phyloP scores from a whole-genome alignment of 1,140 invertebrate species.

The Drosophila pallidifrons region DNA sequence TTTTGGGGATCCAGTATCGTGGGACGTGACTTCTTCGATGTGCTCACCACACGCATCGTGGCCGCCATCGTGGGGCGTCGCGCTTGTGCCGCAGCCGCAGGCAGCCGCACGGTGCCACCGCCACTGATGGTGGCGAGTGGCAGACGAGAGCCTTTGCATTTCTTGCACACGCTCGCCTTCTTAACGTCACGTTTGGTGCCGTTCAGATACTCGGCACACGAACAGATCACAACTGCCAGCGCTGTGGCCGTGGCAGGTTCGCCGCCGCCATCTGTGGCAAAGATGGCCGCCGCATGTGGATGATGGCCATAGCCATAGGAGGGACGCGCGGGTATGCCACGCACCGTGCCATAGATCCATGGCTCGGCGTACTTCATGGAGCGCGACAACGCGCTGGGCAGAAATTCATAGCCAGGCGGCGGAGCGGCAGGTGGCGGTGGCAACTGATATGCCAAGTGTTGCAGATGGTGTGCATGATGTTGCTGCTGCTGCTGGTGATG shows the following conservation, averaged over 20 bases:
- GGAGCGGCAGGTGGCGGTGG: conserved; percentile 43
- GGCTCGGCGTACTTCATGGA: conserved; percentile 94
- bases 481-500: conserved; percentile 56
- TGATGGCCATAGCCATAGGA: conserved; percentile 82
- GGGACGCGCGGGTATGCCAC: conserved; percentile 86
- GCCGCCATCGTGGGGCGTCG: conserved; percentile 85
- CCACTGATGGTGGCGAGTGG: conserved; percentile 87
- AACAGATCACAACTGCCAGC: conserved; percentile 90
- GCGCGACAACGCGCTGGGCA: conserved; percentile 88
- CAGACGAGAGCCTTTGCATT: conserved; percentile 91
- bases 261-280: conserved; percentile 83
- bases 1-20: conserved; percentile 87
- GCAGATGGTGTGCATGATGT: conserved; percentile 53
- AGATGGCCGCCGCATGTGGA: conserved; percentile 86
- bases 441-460: conserved; percentile 66
- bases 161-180: conserved; percentile 90
- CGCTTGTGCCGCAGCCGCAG: conserved; percentile 81
- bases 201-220: conserved; percentile 90
- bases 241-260: conserved; percentile 67
- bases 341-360: conserved; percentile 92
- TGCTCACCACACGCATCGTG: conserved; percentile 87
- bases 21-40: conserved; percentile 87
- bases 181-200: conserved; percentile 90
- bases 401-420: conserved; percentile 67
- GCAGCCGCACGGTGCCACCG: conserved; percentile 87